Evolutionary conservation across 2,888 invertebrate species (phyloP).

Genomic region (Tenthredo amoena): DNA sequence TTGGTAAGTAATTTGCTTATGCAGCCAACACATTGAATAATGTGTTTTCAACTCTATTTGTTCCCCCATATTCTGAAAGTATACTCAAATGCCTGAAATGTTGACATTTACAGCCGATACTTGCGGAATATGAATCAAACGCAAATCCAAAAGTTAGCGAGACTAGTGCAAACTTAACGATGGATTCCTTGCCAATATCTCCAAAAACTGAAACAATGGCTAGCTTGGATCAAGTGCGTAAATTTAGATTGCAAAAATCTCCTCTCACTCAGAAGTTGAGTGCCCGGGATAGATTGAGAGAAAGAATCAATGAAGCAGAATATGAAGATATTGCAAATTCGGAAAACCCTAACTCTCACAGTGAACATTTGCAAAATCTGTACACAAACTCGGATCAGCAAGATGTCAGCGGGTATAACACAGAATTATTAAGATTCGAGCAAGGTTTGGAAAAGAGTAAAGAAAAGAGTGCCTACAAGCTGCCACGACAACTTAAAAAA

Average conservation of each 20-base stretch:
- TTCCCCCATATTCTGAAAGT: slow-evolving; percentile 57
- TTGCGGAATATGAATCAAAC: slow-evolving; percentile 35
- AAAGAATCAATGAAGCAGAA: slow-evolving; percentile 39
- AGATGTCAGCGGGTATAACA: slow-evolving; percentile 56
- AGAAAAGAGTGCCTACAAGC: slow-evolving; percentile 57
- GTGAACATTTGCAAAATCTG: slow-evolving; percentile 55
- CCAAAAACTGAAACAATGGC: slow-evolving; percentile 68
- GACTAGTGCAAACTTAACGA: slow-evolving; percentile 18
- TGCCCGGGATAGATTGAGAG: slow-evolving; percentile 56
- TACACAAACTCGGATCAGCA: slow-evolving; percentile 52
- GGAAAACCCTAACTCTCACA: slow-evolving; percentile 51
- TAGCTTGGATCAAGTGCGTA: slow-evolving; percentile 68
- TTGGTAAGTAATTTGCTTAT: slow-evolving; percentile 62
- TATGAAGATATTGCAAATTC: slow-evolving; percentile 49
- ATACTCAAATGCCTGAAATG: slow-evolving; percentile 37
- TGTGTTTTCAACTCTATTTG: neutral
- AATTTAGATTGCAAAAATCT: slow-evolving; percentile 69
- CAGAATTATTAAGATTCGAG: slow-evolving; percentile 46
- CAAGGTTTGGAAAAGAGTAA: slow-evolving; percentile 53
- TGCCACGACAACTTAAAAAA: slow-evolving; percentile 60
- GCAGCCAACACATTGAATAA: neutral
- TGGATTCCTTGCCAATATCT: slow-evolving; percentile 19
- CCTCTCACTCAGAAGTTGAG: slow-evolving; percentile 55
- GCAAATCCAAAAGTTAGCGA: slow-evolving; percentile 37
- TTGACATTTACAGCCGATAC: slow-evolving; percentile 42